Base-by-base conservation (phyloP, 1,140 invertebrate species). In the Eriocheir sinensis region DNA sequence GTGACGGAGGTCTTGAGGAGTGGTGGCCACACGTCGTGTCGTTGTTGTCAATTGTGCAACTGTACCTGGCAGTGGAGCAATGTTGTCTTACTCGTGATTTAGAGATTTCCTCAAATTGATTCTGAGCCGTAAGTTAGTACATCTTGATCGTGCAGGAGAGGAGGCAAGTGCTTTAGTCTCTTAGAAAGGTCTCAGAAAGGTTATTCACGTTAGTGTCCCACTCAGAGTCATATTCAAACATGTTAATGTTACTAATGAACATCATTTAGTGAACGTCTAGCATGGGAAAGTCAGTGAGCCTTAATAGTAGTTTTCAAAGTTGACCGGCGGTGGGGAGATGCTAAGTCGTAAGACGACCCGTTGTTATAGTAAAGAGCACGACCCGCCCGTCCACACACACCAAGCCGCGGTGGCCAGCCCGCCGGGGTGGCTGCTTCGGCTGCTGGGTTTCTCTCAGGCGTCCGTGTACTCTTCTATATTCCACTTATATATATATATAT, bases 311-410 rank as follows among this genome's bases (percentile, higher is more conserved):
- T 72, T n/a, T n/a, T 72, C 6, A 21, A 21, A n/a, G 1, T 4
- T 72, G 60, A 72, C 12, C 27, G 60, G 60, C 60, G 60, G 27
- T 27, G 60, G 21, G 2, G 27, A 72, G 60, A 21, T 72, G 12
- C n/a, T n/a, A n/a, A 1, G 21, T 1, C n/a, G 60, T 72, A 72
- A 72, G 60, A 72, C 60, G 60, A 72, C 60, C 8, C 60, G 60
- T 72, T 72, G 60, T 72, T 72, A 72, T n/a, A 12, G 60, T 72
- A 72, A 27, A 72, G 60, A 72, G 60, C 60, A 72, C 60, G 60
- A n/a, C 27, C 27, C 60, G 60, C 60, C 60, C 0, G 60, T n/a
- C 60, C n/a, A n/a, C n/a, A n/a, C n/a, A n/a, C n/a, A n/a, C n/a
- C n/a, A n/a, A n/a, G n/a, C n/a, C n/a, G n/a, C n/a, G n/a, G n/a